Evolutionary conservation across 2,797 vertebrate genomes (phyloP), one percentile per base, ranked within the genome.

Genomic region (Sebastes nivosus): DNA sequence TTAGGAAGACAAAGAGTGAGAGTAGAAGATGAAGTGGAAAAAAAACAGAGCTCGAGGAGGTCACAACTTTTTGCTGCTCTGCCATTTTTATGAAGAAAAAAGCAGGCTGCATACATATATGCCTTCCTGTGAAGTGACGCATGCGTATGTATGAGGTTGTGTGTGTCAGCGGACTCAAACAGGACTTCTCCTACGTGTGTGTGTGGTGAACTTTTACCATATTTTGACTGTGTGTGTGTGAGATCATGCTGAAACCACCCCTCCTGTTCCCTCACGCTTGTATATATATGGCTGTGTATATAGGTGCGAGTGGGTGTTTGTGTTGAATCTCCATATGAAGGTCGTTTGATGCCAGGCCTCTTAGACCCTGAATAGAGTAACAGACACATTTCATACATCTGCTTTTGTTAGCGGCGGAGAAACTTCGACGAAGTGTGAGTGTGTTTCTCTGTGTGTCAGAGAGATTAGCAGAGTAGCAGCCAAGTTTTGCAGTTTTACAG

Each of bases 401-500:
- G 67, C 72, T 75, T 88, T 83, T 83, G 79, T 85, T 61, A 70
- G 57, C 4, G 3, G 22, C 8, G 22, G 46, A 79, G n/a, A 75
- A 70, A 74, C 29, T 30, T 38, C 7, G 1, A 65, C 29, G 27
- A 4, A 52, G 54, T 54, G 57, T 42, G 34, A 80, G 68, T 30
- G 34, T 59, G 52, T 68, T 24, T 67, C 8, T 61, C 52, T 24
- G 10, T 46, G 36, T 81, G 82, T 84, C 67, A 52, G 78, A 63
- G 72, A 71, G 79, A 81, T 81, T 83, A 88, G 76, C 57, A 3
- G 77, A 42, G 65, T 77, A 85, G 87, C 77, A 80, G 87, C 87
- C 82, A 88, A 83, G 77, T 88, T 88, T 75, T 18, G 24, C 30
- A 72, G 79, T 86, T 91, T 87, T 82, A 77, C 58, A 78, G 76